Conservation (phyloP, 2,113 vertebrate genomes). For the Turnix velox region DNA sequence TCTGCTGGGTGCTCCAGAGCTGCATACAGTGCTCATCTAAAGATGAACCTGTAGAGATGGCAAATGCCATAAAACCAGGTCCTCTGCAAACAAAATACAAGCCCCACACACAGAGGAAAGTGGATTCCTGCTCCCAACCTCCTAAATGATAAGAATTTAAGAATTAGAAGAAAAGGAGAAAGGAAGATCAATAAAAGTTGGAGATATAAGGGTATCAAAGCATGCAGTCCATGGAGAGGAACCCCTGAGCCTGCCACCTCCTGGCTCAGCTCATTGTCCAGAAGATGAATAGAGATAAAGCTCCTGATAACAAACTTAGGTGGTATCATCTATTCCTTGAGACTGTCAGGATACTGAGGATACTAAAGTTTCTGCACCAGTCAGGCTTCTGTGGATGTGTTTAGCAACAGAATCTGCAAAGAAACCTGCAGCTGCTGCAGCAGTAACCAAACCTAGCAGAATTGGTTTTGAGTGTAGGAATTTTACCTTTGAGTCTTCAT, state of each 20-base stretch:
- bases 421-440: neutral
- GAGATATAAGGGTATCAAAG: neutral
- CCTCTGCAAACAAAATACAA: neutral
- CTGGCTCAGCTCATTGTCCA: neutral
- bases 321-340: neutral
- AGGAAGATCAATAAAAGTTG: neutral
- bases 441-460: neutral
- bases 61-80: neutral
- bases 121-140: neutral
- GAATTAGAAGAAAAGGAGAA: neutral
- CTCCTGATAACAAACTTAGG: neutral
- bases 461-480: neutral
- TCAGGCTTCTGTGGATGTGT: neutral
- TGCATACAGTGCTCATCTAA: no score
- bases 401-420: neutral
- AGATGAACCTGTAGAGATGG: neutral
- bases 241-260: neutral
- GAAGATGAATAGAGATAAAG: neutral
- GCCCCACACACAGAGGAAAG: fast-evolving
- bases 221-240: neutral
- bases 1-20: no score
- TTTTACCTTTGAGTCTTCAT: conserved; percentile 80
- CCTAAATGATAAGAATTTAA: neutral
- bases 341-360: neutral
- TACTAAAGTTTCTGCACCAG: neutral